phyloP scores from a whole-genome alignment of 2,888 invertebrate species.

The Acronicta alni region DNA sequence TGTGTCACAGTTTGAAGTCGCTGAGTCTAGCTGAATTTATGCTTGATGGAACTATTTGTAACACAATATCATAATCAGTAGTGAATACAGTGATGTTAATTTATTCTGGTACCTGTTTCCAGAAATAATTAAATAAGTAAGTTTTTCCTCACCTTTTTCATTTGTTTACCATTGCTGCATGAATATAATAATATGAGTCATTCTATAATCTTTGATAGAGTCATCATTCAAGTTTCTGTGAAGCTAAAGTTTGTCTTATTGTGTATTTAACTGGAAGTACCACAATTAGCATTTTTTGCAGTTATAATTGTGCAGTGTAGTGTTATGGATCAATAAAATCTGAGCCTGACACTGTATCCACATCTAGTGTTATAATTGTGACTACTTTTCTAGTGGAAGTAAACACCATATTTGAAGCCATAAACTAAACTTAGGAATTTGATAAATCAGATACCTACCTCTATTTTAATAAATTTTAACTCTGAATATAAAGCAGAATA shows the following conservation, averaged over 20 bases:
- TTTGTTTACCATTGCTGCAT: conserved; percentile 16
- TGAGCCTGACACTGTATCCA: no score
- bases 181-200: conserved; percentile 38
- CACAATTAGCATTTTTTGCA: not conserved
- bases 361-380: no score
- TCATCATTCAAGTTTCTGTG: conserved; percentile 35
- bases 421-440: conserved; percentile 1
- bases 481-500: conserved; percentile 25
- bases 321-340: not conserved
- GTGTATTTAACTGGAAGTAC: conserved; percentile 19
- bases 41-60: conserved; percentile 21
- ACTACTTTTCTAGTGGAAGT: no score
- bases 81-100: conserved; percentile 23
- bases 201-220: conserved; percentile 27
- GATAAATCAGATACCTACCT: conserved; percentile 12
- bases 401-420: no score
- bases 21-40: conserved; percentile 34
- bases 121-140: conserved; percentile 30
- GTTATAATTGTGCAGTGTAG: no score
- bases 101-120: conserved; percentile 29
- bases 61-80: conserved; percentile 24
- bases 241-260: conserved; percentile 18
- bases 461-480: conserved; percentile 27
- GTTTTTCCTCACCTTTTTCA: conserved; percentile 21
- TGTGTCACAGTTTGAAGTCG: conserved; percentile 50